Conservation (phyloP, 2,113 vertebrate genomes). For the Cebidichthys violaceus region DNA sequence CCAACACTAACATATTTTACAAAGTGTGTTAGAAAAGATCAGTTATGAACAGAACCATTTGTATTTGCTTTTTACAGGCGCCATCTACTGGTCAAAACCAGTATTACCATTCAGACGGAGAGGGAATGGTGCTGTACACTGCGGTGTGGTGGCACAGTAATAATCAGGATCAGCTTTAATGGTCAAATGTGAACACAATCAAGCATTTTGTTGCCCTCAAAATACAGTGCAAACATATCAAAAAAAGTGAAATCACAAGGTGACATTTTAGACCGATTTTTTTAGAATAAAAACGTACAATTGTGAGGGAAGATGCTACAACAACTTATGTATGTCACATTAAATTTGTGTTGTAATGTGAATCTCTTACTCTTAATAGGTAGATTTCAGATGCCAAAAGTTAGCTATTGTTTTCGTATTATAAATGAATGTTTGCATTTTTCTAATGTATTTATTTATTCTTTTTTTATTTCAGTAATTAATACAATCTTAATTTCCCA, state of each 20-base stretch:
- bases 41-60: background rate
- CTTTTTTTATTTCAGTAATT: background rate
- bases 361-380: background rate
- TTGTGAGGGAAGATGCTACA: background rate
- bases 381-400: background rate
- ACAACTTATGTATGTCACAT: background rate
- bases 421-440: background rate
- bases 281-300: background rate
- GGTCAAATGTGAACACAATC: background rate
- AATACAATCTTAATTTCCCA: background rate
- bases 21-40: background rate
- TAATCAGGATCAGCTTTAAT: background rate
- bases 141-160: background rate
- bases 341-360: background rate
- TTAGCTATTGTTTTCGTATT: background rate
- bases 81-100: constrained; percentile 57
- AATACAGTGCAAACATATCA: background rate
- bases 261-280: background rate
- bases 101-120: background rate
- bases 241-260: background rate
- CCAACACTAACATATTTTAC: background rate
- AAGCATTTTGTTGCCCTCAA: background rate
- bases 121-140: background rate
- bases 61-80: constrained; percentile 44
- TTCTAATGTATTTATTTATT: background rate